A percentile compares a stretch with the other conserved stretches of the same genome.
Conservation (phyloP, 1,140 invertebrate species). For the Manduca sexta region DNA sequence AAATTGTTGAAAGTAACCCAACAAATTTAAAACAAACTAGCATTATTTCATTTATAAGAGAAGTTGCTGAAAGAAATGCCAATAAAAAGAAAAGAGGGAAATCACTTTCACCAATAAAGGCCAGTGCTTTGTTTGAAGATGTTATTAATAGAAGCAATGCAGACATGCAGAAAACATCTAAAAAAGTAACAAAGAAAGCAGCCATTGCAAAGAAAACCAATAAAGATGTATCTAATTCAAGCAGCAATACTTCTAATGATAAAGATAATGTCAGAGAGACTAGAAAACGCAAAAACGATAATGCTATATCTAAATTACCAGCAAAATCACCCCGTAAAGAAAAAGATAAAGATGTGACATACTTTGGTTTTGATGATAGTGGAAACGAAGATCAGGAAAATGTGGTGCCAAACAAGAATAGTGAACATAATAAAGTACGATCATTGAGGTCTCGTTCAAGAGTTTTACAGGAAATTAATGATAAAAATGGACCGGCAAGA, state of each 20-base stretch:
- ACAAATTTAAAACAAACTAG: conserved; percentile 53
- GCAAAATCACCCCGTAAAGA: conserved; percentile 24
- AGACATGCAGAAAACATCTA: conserved; percentile 15
- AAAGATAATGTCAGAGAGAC: conserved; percentile 22
- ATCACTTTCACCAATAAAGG: conserved; percentile 40
- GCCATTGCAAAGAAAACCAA: conserved; percentile 8
- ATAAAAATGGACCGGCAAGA: conserved; percentile 30
- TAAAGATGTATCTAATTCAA: conserved; percentile 12
- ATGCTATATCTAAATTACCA: conserved; percentile 17
- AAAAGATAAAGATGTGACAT: conserved; percentile 41
- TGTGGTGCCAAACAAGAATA: conserved; percentile 43
- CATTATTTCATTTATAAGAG: conserved; percentile 63
- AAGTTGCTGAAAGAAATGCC: conserved; percentile 48
- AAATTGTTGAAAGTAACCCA: conserved; percentile 25
- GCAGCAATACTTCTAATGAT: conserved; percentile 14
- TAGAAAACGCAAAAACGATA: conserved; percentile 13
- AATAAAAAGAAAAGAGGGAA: conserved; percentile 42
- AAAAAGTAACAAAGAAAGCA: conserved; percentile 13
- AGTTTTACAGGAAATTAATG: conserved; percentile 49
- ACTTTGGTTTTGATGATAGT: conserved; percentile 64
- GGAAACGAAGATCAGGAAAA: conserved; percentile 50
- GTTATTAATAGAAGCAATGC: conserved; percentile 6
- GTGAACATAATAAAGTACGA: conserved; percentile 20
- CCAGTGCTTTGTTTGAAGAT: conserved; percentile 37
- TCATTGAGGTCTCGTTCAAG: conserved; percentile 34